Evolutionary conservation across 2,888 invertebrate genomes (phyloP).

Genomic region (Melinaea menophilus): DNA sequence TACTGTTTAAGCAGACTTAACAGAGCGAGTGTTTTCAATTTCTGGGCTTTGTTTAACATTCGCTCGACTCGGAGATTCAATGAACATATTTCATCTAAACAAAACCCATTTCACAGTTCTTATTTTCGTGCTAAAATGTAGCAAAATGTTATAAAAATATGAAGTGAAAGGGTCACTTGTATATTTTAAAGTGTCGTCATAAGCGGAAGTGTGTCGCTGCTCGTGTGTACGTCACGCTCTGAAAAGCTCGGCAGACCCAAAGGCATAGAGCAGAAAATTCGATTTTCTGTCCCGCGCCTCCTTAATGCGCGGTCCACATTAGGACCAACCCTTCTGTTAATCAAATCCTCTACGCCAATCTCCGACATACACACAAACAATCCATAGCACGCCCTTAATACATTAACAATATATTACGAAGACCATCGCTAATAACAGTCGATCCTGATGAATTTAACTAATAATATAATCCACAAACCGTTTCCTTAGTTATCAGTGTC

Average conservation of each 20-base stretch:
- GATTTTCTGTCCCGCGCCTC: constrained; percentile 69
- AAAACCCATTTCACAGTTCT: too few species aligned
- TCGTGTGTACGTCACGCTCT: constrained; percentile 60
- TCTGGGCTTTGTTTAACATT: constrained; percentile 3
- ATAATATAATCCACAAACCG: too few species aligned
- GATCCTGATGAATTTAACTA: too few species aligned
- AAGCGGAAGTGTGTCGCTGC: constrained; percentile 37
- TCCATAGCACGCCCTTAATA: constrained; percentile 62
- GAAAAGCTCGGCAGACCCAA: constrained; percentile 57
- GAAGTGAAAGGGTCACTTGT: background rate
- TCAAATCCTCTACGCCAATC: constrained; percentile 70
- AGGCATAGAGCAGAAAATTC: constrained; percentile 69
- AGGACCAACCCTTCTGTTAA: constrained; percentile 69
- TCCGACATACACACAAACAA: constrained; percentile 40
- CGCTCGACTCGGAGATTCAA: background rate
- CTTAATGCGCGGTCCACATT: constrained; percentile 58
- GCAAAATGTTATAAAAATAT: too few species aligned
- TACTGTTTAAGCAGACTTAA: constrained; percentile 26
- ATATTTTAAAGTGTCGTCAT: background rate
- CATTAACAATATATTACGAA: constrained; percentile 53
- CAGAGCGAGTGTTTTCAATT: constrained; percentile 18
- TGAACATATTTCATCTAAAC: background rate
- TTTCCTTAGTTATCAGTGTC: too few species aligned
- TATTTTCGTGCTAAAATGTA: too few species aligned
- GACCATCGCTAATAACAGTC: too few species aligned